phyloP scores from a whole-genome alignment of 2,797 vertebrate genomes.

The Tragopan temminckii region DNA sequence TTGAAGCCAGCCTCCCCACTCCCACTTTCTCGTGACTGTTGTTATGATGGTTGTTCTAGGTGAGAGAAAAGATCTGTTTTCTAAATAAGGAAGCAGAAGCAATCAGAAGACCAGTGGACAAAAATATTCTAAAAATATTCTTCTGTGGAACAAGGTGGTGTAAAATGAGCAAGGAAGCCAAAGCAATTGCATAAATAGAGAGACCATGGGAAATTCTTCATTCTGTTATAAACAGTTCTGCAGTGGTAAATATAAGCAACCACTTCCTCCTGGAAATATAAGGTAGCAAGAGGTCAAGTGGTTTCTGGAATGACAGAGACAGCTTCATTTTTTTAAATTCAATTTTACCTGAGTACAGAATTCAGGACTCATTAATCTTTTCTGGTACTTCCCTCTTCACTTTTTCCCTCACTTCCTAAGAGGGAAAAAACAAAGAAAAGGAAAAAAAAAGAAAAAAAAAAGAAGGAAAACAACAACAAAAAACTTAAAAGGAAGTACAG shows the following conservation, averaged over 20 bases:
- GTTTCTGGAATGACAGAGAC: background rate
- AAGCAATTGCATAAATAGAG: background rate
- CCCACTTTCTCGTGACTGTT: background rate
- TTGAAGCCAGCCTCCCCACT: background rate
- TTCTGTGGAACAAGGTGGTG: background rate
- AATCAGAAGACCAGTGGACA: background rate
- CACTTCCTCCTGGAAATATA: background rate
- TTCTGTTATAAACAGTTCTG: background rate
- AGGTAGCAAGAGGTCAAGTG: background rate
- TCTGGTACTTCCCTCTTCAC: background rate
- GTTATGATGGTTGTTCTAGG: fast-evolving
- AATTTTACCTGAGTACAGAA: background rate
- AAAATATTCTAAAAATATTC: background rate
- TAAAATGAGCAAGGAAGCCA: background rate
- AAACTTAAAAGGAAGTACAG: background rate
- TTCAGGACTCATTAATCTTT: background rate
- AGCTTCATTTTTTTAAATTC: background rate
- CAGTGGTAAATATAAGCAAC: background rate
- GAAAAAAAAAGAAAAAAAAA: too few species aligned
- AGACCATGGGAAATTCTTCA: background rate
- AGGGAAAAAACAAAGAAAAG: fast-evolving
- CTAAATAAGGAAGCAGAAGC: background rate
- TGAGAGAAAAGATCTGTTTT: background rate
- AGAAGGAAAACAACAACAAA: background rate
- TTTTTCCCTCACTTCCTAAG: background rate